These are phyloP conservation scores for Tryphoninae sp. DNA, from an alignment of 2,888 invertebrate genomes.

Conservation along the genomic window DNA sequence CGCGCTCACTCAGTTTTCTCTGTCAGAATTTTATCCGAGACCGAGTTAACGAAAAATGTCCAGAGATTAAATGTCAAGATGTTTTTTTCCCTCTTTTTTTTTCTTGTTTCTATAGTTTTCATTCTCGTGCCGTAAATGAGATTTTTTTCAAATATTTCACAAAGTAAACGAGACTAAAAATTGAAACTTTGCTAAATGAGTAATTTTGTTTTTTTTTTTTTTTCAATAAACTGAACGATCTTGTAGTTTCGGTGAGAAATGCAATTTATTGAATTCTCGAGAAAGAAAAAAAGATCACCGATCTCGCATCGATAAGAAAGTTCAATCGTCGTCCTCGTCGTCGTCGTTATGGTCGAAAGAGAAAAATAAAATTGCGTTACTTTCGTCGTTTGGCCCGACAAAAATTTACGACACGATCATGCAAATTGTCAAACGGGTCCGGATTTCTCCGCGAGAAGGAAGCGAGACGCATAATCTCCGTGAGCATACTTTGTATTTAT, in stretches of 20 bases:
- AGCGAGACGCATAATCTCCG: conserved; percentile 15
- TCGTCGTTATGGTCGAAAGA: too few relatives aligned
- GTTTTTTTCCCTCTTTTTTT: not conserved
- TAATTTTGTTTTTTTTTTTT: too few relatives aligned
- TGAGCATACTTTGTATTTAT: conserved; percentile 15
- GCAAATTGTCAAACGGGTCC: conserved; percentile 46
- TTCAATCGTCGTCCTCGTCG: conserved; percentile 21
- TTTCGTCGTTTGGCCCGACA: conserved; percentile 23
- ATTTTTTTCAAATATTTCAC: not conserved
- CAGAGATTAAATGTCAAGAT: conserved; percentile 5
- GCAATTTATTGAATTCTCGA: not conserved
- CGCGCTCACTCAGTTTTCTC: not conserved
- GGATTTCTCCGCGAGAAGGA: not conserved
- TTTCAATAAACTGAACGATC: too few relatives aligned
- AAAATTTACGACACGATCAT: conserved; percentile 59
- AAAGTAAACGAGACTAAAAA: too few relatives aligned
- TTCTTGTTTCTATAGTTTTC: not conserved
- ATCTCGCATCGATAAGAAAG: conserved; percentile 1
- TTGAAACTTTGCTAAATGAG: too few relatives aligned
- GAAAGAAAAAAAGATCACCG: conserved; percentile 23
- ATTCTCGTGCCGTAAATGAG: not conserved
- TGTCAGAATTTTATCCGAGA: conserved; percentile 18
- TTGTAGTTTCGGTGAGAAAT: too few relatives aligned
- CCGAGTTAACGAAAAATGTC: conserved; percentile 10
- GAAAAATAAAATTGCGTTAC: conserved; percentile 26